Conservation (phyloP, 2,797 vertebrate species). For the Selene dorsalis region DNA sequence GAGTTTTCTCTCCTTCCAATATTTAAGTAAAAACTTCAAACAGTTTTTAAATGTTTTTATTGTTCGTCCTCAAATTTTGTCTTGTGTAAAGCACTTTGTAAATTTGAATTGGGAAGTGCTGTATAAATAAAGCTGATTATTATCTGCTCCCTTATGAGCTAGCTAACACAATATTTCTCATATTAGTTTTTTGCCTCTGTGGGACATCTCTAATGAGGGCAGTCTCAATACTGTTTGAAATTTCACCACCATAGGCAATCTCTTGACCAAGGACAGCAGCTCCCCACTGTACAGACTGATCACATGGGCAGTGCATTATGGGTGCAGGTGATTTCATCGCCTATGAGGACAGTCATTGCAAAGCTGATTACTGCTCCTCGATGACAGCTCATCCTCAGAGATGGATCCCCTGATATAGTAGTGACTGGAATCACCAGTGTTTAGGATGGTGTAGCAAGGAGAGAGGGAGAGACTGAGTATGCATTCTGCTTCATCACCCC, state of each 20-base stretch:
- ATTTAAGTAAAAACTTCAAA: too few species aligned
- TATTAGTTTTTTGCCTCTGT: constrained; percentile 11
- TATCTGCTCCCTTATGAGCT: constrained; percentile 9
- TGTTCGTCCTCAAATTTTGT: too few species aligned
- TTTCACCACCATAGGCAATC: constrained; percentile 29
- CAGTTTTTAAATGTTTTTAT: too few species aligned
- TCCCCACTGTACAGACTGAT: constrained; percentile 57
- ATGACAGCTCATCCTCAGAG: constrained; percentile 61
- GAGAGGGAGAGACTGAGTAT: constrained; percentile 20
- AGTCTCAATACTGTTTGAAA: constrained; percentile 27
- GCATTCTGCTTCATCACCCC: constrained; percentile 23
- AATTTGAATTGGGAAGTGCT: too few species aligned
- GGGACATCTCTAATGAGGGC: constrained; percentile 28
- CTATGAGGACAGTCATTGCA: constrained; percentile 60
- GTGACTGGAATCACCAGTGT: constrained; percentile 33
- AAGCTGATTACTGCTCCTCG: constrained; percentile 71
- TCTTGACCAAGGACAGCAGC: constrained; percentile 31
- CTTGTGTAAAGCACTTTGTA: too few species aligned
- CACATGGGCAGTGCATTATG: constrained; percentile 60
- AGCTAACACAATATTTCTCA: background rate
- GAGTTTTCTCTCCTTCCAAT: too few species aligned
- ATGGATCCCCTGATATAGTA: constrained; percentile 49
- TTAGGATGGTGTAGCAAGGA: constrained; percentile 13
- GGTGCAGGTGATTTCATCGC: constrained; percentile 71
- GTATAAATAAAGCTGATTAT: background rate